Percentiles rank a stretch among this genome's conserved stretches.
phyloP scores from a whole-genome alignment of 2,888 invertebrate genomes.

The Norana najaformis region DNA sequence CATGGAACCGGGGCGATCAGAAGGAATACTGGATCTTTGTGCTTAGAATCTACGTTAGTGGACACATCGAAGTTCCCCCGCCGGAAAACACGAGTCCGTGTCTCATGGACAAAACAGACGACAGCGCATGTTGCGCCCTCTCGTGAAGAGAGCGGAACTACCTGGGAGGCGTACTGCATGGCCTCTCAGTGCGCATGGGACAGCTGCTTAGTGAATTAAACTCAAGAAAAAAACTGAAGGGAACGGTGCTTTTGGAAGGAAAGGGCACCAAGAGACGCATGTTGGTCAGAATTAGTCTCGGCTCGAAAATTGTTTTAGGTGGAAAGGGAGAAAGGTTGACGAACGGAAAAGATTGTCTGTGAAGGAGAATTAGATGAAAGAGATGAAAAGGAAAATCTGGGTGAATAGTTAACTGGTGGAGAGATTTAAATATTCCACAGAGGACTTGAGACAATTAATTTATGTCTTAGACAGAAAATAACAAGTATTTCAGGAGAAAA shows the following conservation, averaged over 20 bases:
- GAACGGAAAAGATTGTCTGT: neutral
- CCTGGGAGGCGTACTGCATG: neutral
- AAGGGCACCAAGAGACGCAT: neutral
- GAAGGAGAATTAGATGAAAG: neutral
- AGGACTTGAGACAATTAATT: neutral
- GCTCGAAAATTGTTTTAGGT: neutral
- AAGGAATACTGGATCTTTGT: constrained; percentile 47
- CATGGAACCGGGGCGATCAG: constrained; percentile 48
- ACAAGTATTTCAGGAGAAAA: neutral
- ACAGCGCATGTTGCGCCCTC: constrained; percentile 3
- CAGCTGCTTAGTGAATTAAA: neutral
- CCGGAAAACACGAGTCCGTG: constrained; percentile 27
- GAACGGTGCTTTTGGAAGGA: neutral
- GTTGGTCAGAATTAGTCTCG: neutral
- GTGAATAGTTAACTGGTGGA: neutral
- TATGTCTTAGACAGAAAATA: neutral
- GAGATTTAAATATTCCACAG: neutral
- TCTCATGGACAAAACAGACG: constrained; percentile 20
- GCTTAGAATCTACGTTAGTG: constrained; percentile 40
- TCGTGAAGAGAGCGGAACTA: neutral
- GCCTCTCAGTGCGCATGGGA: neutral
- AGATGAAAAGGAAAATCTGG: neutral
- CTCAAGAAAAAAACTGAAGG: neutral
- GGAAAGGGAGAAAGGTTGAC: neutral
- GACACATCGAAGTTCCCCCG: constrained; percentile 31